Evolutionary conservation across 35 echinoderm and acorn worm species (phyloP).

Genomic region (Apostichopus japonicus): DNA sequence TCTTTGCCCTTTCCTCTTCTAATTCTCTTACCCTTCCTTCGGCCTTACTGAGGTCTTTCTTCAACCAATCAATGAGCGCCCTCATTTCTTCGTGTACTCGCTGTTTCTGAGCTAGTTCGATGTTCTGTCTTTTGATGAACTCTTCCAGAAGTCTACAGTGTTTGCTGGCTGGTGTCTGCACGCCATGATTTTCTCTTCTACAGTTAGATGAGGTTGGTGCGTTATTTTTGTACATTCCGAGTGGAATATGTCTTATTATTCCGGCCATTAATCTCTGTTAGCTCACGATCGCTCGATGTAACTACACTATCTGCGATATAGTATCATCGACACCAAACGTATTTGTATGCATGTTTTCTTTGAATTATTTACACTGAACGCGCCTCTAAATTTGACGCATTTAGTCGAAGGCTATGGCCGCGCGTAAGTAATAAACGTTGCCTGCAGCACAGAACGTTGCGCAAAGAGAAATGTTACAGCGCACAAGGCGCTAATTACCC

Average conservation of each 20-base stretch:
- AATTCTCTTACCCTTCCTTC: conserved; percentile 30
- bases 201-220: neutral
- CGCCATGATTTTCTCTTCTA: neutral
- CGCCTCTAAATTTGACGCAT: too few species aligned
- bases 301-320: too few species aligned
- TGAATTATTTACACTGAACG: too few species aligned
- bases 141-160: conserved; percentile 45
- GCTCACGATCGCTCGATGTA: neutral
- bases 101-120: conserved; percentile 22
- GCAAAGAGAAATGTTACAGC: too few species aligned
- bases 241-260: conserved; percentile 7
- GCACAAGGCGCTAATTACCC: too few species aligned
- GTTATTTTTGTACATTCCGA: neutral
- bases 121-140: conserved; percentile 47
- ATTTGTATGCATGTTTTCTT: too few species aligned
- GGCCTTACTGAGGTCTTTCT: conserved; percentile 31
- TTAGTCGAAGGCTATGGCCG: too few species aligned
- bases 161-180: conserved; percentile 22
- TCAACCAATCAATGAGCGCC: conserved; percentile 45
- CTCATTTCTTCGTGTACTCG: conserved; percentile 46
- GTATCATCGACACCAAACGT: too few species aligned
- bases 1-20: neutral
- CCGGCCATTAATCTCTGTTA: conserved; percentile 9
- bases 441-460: too few species aligned
- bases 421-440: too few species aligned